Percentiles rank a stretch among this genome's conserved stretches.
Evolutionary conservation across 2,888 invertebrate species (phyloP).

Genomic region (Caenorhabditis becei): DNA sequence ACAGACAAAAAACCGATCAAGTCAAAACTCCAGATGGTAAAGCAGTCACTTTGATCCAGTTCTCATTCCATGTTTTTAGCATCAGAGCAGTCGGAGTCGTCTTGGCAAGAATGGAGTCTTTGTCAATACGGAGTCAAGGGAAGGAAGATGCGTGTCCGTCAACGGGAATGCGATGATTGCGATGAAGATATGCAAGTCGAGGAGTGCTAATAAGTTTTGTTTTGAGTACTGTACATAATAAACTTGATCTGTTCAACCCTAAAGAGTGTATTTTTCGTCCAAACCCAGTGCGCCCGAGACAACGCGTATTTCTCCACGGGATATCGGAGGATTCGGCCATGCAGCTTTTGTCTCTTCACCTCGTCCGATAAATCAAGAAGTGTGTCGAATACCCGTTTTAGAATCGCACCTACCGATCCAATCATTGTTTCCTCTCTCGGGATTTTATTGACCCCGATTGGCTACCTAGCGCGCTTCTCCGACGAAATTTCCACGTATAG

Average conservation of each 20-base stretch:
- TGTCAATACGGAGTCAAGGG: conserved; percentile 68
- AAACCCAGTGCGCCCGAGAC: neutral
- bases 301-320: conserved; percentile 15
- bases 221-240: conserved; percentile 13
- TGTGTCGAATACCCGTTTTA: conserved; percentile 52
- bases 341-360: conserved; percentile 49
- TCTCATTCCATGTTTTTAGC: too few relatives aligned
- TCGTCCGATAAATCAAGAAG: conserved; percentile 51
- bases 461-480: conserved; percentile 45
- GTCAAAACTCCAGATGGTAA: neutral
- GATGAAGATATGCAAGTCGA: conserved; percentile 70
- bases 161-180: conserved; percentile 71
- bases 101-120: conserved; percentile 68
- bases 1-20: conserved; percentile 2
- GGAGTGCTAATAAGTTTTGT: conserved; percentile 53
- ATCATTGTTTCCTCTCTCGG: conserved; percentile 49
- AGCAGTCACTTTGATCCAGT: too few relatives aligned
- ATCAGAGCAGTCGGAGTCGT: conserved; percentile 26
- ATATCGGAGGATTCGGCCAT: conserved; percentile 6
- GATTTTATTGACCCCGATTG: conserved; percentile 58
- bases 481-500: neutral
- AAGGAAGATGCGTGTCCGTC: conserved; percentile 67
- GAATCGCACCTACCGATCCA: conserved; percentile 49
- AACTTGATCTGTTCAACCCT: conserved; percentile 1
- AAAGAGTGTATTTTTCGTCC: conserved; percentile 9